Conservation (phyloP, 2,797 vertebrate genomes). For the Spizella passerina region DNA sequence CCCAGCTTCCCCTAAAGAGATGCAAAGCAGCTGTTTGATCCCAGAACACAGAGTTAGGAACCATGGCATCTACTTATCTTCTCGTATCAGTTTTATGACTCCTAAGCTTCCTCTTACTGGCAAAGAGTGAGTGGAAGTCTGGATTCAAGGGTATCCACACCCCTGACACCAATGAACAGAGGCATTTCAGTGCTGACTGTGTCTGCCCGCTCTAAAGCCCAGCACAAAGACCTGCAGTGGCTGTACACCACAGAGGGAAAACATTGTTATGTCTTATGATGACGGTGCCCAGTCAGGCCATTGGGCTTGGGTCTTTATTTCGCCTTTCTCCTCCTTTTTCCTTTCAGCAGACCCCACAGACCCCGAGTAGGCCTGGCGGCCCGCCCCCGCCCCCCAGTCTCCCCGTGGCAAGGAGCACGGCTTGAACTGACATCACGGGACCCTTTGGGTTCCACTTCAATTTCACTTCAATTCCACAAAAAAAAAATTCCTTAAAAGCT, state of each 20-base stretch:
- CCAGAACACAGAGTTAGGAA: not conserved
- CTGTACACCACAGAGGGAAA: not conserved
- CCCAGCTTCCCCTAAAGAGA: not conserved
- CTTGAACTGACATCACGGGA: not conserved
- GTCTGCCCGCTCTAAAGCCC: not conserved
- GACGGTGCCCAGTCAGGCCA: not conserved
- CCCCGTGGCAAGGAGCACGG: not conserved
- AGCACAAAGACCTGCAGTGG: not conserved
- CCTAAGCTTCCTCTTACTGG: not conserved
- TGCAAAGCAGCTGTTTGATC: not conserved
- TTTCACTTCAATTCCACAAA: not conserved
- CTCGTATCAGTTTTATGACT: not conserved
- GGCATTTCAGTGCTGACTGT: not conserved
- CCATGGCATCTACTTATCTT: not conserved
- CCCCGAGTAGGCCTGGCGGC: fast-evolving
- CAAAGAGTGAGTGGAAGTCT: not conserved
- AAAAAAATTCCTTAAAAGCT: not conserved
- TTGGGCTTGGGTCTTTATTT: not conserved
- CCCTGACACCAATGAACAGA: not conserved
- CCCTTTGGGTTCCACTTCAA: not conserved
- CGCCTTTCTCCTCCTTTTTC: not conserved
- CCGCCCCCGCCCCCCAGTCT: fast-evolving
- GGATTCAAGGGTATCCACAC: not conserved
- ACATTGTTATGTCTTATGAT: fast-evolving
- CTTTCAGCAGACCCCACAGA: not conserved